phyloP scores from a whole-genome alignment of 2,113 vertebrate species.

The Oreocharis arfaki region DNA sequence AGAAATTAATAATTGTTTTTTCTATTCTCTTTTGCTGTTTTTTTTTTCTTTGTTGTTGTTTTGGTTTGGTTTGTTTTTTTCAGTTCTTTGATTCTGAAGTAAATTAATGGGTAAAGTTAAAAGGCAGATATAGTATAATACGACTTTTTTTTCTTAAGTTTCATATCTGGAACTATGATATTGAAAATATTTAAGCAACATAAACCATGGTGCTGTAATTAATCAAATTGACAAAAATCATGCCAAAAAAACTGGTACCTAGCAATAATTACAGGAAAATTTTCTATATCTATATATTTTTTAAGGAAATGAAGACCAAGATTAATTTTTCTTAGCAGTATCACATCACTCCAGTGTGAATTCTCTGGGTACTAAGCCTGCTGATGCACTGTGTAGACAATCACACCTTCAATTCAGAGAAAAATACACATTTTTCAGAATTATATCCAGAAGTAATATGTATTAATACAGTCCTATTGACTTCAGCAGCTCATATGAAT shows the following conservation, averaged over 20 bases:
- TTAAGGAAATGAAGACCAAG: neutral
- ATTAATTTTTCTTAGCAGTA: neutral
- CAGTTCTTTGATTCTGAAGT: constrained; percentile 26
- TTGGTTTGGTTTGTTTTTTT: too few relatives aligned
- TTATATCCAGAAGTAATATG: neutral
- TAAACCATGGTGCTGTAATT: constrained; percentile 34
- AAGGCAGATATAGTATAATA: neutral
- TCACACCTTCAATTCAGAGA: neutral
- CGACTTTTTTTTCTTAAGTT: constrained; percentile 8
- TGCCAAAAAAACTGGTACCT: constrained; percentile 33
- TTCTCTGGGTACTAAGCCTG: neutral
- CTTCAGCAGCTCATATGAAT: neutral
- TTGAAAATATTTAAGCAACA: constrained; percentile 57
- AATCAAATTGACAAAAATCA: constrained; percentile 59
- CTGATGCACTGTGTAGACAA: neutral
- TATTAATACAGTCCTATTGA: neutral
- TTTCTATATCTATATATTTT: neutral
- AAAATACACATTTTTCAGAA: neutral
- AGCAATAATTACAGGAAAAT: constrained; percentile 38
- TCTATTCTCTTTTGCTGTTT: neutral
- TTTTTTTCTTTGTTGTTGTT: neutral
- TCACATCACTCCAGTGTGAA: neutral
- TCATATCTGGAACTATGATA: constrained; percentile 47
- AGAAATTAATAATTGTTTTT: constrained; percentile 11
- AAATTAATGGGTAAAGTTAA: constrained; percentile 24